Evolutionary conservation across 2,888 invertebrate species (phyloP), one percentile per base, ranked within the genome.

Genomic region (Eupithecia tripunctaria): DNA sequence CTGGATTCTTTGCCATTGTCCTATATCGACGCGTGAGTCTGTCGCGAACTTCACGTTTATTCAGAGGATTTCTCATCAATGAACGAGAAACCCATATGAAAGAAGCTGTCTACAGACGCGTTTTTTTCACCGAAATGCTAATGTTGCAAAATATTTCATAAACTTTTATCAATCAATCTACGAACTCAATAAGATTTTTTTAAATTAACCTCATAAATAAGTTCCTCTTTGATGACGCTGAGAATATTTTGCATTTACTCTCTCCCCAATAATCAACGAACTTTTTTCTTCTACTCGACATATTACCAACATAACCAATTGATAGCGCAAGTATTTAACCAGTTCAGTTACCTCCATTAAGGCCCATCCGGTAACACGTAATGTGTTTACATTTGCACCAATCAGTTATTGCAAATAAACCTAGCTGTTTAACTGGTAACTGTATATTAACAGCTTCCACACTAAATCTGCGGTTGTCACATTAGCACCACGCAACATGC

Each of bases 1-100:
- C 86, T 87, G 89, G 89, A 89, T 86, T 81, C 82, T 78, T 79
- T 75, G 80, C 80, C 78, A 82, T 82, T 84, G 83, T 83, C 81
- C 80, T 77, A 79, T 73, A 79, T 76, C 79, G 78, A 80, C 88
- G 88, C 84, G 91, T 90, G 89, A 89, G 89, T 88, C 68, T 75
- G 72, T 73, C 77, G 75, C 76, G 74, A 67, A 68, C 68, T 71
- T 70, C 80, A 75, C 73, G 68, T 78, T 77, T 77, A 76, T 79
- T 79, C 79, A 79, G 75, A 76, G 66, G 68, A 72, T 72, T 72
- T 67, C 68, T 76, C 77, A 76, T 77, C 76, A 75, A 76, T 79
- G 72, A 67, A 71, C 66, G 65, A 63, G 43, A 18, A 36, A 59
- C n/a, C 18, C 1, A 59, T 25, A 64, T 25, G 18, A 38, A 56